Conservation (phyloP, 2,113 vertebrate genomes). For the Pholis gunnellus region DNA sequence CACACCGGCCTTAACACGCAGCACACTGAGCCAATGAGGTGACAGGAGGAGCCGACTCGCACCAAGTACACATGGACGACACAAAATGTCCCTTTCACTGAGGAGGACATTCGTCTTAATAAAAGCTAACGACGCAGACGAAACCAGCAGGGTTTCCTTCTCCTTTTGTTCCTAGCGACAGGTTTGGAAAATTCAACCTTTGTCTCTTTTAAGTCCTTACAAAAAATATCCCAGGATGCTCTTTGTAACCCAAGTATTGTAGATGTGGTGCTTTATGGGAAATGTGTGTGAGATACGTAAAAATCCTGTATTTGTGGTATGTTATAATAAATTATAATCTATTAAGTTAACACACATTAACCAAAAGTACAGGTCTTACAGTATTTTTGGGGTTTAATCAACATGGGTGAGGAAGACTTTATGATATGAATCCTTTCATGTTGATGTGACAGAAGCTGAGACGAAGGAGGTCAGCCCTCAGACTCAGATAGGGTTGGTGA, state of each 20-base stretch:
- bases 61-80: constrained; percentile 24
- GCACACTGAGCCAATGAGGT: constrained; percentile 4
- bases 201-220: constrained; percentile 7
- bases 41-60: neutral
- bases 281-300: constrained; percentile 14
- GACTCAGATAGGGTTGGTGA: neutral
- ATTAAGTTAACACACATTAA: constrained; percentile 28
- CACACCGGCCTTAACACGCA: constrained; percentile 88
- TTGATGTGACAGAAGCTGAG: constrained; percentile 3
- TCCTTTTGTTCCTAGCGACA: constrained; percentile 1
- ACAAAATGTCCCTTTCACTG: constrained; percentile 44
- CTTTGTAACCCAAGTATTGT: constrained; percentile 27
- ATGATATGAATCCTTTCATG: constrained; percentile 12
- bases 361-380: neutral
- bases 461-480: neutral
- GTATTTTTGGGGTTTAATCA: neutral
- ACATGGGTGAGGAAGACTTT: neutral
- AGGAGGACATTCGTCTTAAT: neutral
- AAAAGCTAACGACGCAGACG: neutral
- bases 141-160: neutral
- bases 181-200: neutral
- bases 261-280: constrained; percentile 34
- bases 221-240: constrained; percentile 25
- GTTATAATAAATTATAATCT: neutral
- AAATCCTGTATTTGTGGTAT: constrained; percentile 12